Evolutionary conservation across 2,797 vertebrate species (phyloP), one percentile per base, ranked within the genome.

Genomic region (Phoeniculus purpureus): DNA sequence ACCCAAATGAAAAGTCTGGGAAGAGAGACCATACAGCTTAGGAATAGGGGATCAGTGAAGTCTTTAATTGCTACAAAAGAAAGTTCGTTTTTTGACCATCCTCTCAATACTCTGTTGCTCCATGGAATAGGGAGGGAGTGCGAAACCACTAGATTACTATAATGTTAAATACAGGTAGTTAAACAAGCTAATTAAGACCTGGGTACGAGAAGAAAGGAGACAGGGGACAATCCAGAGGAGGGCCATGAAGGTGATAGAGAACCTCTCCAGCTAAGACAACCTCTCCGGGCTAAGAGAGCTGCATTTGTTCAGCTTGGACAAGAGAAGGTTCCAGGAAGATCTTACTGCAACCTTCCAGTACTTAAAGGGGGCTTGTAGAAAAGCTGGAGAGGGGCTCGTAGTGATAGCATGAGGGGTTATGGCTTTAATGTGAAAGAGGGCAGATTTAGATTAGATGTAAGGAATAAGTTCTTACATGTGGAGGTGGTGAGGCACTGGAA

Each of bases 121-220:
- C 1, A 1, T 37, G 14, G 10, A 81, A 51, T 4, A 50, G 8
- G 43, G 27, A 67, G 8, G 6, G 6, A 87, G 12, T 0, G 4
- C 26, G 32, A 89, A 67, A 61, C 19, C 13, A 51, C 4, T 4
- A 17, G 12, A 8, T 22, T 81, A 52, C 3, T 65, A 29, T 60
- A 81, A 81, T 29, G 32, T 65, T 72, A 37, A 68, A 68, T 7
- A 13, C 7, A 1, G n/a, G 23, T 14, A 65, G 9, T 32, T 85
- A 54, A 62, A 71, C 50, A 48, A 54, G 16, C 27, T 78, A 65
- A 47, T 43, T 81, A 58, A 78, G 43, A 17, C 15, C 7, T 58
- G 3, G 3, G 22, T 54, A 13, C 10, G n/a, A 71, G 27, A 19
- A 78, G 11, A 81, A 80, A 87, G 20, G 32, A 68, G 22, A 29